Conservation (phyloP, 1,140 invertebrate species). For the Gryllus bimaculatus region DNA sequence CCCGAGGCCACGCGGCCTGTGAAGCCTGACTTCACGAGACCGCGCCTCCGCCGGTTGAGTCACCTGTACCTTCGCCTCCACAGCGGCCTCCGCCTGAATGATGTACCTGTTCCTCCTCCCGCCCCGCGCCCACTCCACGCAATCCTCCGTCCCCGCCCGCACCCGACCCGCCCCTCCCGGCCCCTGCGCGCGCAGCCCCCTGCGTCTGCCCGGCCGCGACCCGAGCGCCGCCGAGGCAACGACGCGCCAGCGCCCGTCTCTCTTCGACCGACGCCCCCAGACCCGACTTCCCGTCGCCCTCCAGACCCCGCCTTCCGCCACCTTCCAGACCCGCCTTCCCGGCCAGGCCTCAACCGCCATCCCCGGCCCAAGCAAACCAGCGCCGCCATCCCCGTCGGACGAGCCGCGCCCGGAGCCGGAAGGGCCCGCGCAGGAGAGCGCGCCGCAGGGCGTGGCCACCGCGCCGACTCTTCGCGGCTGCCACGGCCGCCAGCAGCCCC, state of each 20-base stretch:
- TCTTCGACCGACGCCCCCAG: background rate
- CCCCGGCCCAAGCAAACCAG: background rate
- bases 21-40: background rate
- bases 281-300: background rate
- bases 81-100: background rate
- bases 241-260: background rate
- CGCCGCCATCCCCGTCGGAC: too few species aligned
- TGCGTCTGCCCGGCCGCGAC: background rate
- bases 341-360: background rate
- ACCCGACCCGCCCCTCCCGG: constrained; percentile 15
- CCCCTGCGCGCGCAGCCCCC: background rate
- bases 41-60: background rate
- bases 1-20: background rate
- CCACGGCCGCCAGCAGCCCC: too few species aligned
- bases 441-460: too few species aligned
- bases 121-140: background rate
- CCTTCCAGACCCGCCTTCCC: background rate
- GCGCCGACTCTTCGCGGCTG: too few species aligned
- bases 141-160: constrained; percentile 9
- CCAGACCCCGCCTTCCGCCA: constrained; percentile 1
- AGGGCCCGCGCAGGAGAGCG: too few species aligned
- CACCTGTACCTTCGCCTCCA: background rate
- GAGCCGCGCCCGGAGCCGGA: too few species aligned
- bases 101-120: background rate
- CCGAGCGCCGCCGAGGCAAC: background rate